Evolutionary conservation across 2,113 vertebrate species (phyloP).

Genomic region (Polypterus bichir): DNA sequence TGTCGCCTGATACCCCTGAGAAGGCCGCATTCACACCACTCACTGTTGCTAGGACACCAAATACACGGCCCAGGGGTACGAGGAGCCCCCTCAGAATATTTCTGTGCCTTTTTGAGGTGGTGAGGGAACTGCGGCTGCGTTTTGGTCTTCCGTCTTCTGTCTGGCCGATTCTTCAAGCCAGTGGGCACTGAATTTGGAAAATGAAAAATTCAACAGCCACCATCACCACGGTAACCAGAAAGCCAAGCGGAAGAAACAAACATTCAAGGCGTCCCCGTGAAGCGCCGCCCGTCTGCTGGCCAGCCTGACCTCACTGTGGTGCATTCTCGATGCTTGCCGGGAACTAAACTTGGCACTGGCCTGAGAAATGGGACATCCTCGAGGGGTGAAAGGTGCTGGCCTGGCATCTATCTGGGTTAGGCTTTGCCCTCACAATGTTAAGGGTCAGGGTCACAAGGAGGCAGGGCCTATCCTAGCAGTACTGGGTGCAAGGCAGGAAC

Average conservation of each 20-base stretch:
- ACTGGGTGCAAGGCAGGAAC: no score
- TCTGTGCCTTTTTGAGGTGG: neutral
- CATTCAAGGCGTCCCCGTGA: neutral
- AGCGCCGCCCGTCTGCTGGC: no score
- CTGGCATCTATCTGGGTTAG: no score
- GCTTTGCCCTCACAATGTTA: no score
- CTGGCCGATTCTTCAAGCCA: neutral
- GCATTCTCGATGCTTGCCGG: no score
- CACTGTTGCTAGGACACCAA: constrained; percentile 25
- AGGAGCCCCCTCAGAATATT: constrained; percentile 19
- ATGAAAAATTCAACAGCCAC: neutral
- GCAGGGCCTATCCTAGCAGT: no score
- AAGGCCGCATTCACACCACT: constrained; percentile 29
- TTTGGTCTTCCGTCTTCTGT: neutral
- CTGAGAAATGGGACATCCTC: no score
- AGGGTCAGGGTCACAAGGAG: no score
- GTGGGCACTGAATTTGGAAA: neutral
- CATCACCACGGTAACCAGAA: constrained; percentile 3
- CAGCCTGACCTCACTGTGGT: no score
- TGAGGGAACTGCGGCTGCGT: neutral
- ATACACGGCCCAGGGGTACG: constrained; percentile 16
- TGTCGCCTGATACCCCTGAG: constrained; percentile 55
- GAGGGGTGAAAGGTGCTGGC: no score
- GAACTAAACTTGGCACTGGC: no score
- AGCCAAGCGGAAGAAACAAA: neutral